Evolutionary conservation across 2,113 vertebrate genomes (phyloP).

Genomic region (Mesoclemmys tuberculata): DNA sequence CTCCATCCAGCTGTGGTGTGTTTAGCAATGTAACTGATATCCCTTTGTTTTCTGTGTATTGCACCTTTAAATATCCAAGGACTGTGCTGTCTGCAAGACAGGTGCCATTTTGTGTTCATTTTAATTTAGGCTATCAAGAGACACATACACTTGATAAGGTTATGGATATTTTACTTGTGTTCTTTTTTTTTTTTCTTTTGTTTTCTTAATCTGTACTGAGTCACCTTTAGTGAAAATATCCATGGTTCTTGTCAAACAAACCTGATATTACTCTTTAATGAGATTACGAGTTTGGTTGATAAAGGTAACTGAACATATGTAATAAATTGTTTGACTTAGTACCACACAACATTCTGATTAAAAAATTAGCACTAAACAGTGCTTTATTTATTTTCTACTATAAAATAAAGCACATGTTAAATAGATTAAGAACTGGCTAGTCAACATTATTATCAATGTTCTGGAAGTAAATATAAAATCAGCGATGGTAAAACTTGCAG

Average conservation of each 20-base stretch:
- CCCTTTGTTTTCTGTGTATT: neutral
- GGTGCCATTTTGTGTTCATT: neutral
- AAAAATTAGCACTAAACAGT: neutral
- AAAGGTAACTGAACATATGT: neutral
- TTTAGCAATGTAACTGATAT: slow-evolving; percentile 24
- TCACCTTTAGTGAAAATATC: neutral
- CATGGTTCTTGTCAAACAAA: neutral
- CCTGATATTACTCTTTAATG: neutral
- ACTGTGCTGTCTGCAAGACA: neutral
- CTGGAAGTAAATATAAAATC: neutral
- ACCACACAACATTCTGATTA: neutral
- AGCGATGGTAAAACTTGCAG: neutral
- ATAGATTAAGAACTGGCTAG: neutral
- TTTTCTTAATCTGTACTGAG: neutral
- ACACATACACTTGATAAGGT: neutral
- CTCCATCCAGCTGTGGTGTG: neutral
- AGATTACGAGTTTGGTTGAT: neutral
- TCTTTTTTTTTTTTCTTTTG: neutral
- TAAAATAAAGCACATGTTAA: neutral
- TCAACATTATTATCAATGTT: neutral
- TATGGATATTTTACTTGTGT: neutral
- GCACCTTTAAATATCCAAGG: neutral
- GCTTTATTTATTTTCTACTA: neutral
- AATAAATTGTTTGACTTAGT: neutral
- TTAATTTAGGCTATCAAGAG: slow-evolving; percentile 18